Evolutionary conservation across 2,888 invertebrate genomes (phyloP), one percentile per base, ranked within the genome.

Genomic region (Drosophila histrio): DNA sequence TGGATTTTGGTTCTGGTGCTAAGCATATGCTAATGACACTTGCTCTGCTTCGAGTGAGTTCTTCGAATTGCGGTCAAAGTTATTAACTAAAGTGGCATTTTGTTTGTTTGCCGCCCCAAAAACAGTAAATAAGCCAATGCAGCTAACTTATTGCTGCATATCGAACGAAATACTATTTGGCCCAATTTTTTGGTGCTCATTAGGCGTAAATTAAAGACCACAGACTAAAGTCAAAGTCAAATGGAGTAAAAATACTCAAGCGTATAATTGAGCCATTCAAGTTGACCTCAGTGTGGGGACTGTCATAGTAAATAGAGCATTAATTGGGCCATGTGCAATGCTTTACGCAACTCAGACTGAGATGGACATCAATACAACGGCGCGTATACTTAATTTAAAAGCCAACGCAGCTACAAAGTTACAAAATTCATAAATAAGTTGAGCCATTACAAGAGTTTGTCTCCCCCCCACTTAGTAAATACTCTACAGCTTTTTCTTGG

Each of bases 11-110:
- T 77, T 83, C 71, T 80, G 63, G 73, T 85, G 82, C 72, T 79
- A 79, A 85, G 79, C 82, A 75, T 75, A 83, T 85, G 82, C 79
- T 82, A 85, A 83, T 83, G 77, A 62, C 67, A 73, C 67, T 71
- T 72, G 79, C 63, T 76, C 56, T 30, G 52, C 39, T 80, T 72
- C 47, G 72, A 46, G 57, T 47, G 72, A 22, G 43, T 44, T 67
- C 44, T 60, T 58, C 56, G 63, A 72, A 82, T 77, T 75, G 72
- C 82, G 82, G 86, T 82, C 82, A 82, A 75, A 82, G 82, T 82
- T 85, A 85, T 82, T 79, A 85, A 75, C 85, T 69, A 75, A 82
- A 77, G 75, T 75, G 75, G 74, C 66, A 69, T 74, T 73, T 69
- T 57, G 70, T 64, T 73, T 60, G 38, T 47, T 69, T 28, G n/a